Base-by-base conservation (phyloP, 2,797 vertebrate genomes). In the Hoplostethus atlanticus region DNA sequence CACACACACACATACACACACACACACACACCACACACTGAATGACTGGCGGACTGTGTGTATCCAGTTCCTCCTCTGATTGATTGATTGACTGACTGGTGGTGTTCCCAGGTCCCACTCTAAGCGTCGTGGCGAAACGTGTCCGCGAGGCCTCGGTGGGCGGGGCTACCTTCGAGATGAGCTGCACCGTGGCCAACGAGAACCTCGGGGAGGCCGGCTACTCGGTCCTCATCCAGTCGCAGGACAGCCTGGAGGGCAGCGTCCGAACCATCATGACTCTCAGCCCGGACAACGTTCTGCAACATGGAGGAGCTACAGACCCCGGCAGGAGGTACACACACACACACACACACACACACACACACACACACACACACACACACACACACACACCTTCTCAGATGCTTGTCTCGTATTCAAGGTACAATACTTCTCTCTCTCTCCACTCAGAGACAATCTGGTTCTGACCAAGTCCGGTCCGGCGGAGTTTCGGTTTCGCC, bases 141-240 rank as follows among this genome's bases (percentile, higher is more conserved):
- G 16, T 94, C 42, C 96, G 95, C 48, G 94, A 96, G 0, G 96
- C 96, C 64, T 94, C 95, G 0, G 93, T 94, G 21, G 94, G 95
- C 1, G 97, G 98, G 10, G 95, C 96, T 40, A 98, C 96, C 1
- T 99, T 99, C 69, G 97, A 99, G 92, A 97, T 99, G 97, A 95
- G 91, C 17, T 99, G 97, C 91, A 90, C 92, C 25, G 94, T 96
- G 21, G 88, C 84, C 63, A 89, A 93, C 0, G 91, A 96, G 71
- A 97, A 97, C 84, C 94, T 97, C 11, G 95, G 93, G 36, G 95
- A 94, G 0, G 93, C 95, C 0, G 91, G 95, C 7, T 97, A 96
- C 57, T 97, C 97, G 0, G 96, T 98, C 9, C 93, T 96, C 65
- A 93, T 99, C 91, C 95, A 93, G 0, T 92, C 94, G 0, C 95